A percentile compares a stretch with the other conserved stretches of the same genome.
Evolutionary conservation across 1,140 invertebrate genomes (phyloP).

Genomic region (Cepaea nemoralis): DNA sequence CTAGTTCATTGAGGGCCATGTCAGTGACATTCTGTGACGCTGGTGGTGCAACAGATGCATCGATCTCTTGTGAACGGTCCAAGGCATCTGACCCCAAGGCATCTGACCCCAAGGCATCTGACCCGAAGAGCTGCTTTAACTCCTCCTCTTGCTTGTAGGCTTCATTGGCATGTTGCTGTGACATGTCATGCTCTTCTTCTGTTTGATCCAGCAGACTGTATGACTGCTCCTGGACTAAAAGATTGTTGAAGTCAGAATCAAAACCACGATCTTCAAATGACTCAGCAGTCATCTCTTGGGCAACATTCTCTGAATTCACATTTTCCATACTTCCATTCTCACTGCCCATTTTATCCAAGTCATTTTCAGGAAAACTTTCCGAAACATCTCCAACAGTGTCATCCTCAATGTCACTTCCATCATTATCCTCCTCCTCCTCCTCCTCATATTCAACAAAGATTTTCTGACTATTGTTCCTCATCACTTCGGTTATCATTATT

Average conservation of each 20-base stretch:
- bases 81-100: not conserved
- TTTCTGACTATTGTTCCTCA: not conserved
- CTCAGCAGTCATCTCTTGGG: not conserved
- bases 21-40: conserved; percentile 31
- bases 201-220: not conserved
- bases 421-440: too few relatives aligned
- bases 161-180: not conserved
- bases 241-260: not conserved
- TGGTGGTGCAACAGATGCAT: not conserved
- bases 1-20: conserved; percentile 48
- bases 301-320: not conserved
- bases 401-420: conserved; percentile 14
- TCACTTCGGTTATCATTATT: not conserved
- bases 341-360: not conserved
- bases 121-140: not conserved
- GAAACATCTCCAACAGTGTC: not conserved
- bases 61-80: not conserved
- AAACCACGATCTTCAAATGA: not conserved
- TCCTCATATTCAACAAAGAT: too few relatives aligned
- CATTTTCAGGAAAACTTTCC: not conserved
- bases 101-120: not conserved
- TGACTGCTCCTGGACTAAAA: not conserved
- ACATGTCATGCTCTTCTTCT: not conserved
- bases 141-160: not conserved
- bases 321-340: not conserved